Evolutionary conservation across 2,797 vertebrate species (phyloP), one percentile per base, ranked within the genome.

Genomic region (Cryptoblepharus egeriae): DNA sequence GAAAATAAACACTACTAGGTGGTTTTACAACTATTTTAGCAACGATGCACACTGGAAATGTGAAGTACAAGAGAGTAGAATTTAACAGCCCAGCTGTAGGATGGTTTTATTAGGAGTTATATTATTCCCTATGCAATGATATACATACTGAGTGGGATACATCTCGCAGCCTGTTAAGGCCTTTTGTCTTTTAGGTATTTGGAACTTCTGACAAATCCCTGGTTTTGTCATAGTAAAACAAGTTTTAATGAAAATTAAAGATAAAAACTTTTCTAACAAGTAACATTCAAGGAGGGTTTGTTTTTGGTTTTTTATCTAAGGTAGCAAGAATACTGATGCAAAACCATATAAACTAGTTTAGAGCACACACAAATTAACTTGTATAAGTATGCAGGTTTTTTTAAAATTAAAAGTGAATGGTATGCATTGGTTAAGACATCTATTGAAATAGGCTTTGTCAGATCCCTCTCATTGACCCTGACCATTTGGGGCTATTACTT

Each of bases 81-180:
- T 15, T 78, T 42, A 84, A 80, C 80, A 89, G 85, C 90, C 87
- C 91, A 79, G 60, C 85, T 87, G 85, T 3, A 77, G 88, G 90
- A 86, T 87, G 89, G 88, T 85, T 88, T 88, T 89, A 75, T 85
- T 91, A 92, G 86, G 87, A 89, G 60, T 3, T 88, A 80, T 16
- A 87, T 89, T 92, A 81, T 79, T 93, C 94, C 94, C 94, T 95
- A 94, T 94, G 95, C 96, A 95, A 95, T 91, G 88, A 90, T 92
- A 82, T 72, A 90, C 81, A 82, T 74, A 90, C 80, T 91, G 80
- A 91, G 91, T 30, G 88, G 90, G 63, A 82, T 92, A 88, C 80
- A 84, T 91, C 93, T 93, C 93, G 93, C 88, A 90, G 76, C 88
- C 91, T 74, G 80, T 83, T n/a, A 84, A 60, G 82, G 71, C 82